Conservation (phyloP, 2,113 vertebrate species). For the Pelusios castaneus region DNA sequence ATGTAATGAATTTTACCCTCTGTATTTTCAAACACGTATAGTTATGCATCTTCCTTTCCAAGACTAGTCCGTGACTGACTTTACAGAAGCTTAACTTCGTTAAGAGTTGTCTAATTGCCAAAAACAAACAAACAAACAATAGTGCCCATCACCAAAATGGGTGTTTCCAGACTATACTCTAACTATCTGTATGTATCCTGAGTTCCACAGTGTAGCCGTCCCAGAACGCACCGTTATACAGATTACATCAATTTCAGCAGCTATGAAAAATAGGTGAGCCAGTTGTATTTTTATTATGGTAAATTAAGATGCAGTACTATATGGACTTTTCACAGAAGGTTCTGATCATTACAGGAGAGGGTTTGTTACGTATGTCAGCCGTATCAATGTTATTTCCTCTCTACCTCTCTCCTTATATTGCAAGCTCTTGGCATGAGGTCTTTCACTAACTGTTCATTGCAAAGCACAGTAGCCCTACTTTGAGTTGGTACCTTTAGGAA, state of each 20-base stretch:
- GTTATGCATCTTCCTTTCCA: not conserved
- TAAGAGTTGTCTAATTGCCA: not conserved
- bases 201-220: conserved; percentile 48
- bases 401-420: not conserved
- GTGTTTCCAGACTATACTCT: conserved; percentile 47
- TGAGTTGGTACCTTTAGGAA: not conserved
- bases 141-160: conserved; percentile 39
- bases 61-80: not conserved
- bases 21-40: not conserved
- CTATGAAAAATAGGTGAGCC: conserved; percentile 66
- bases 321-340: conserved; percentile 17
- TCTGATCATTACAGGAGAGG: conserved; percentile 44
- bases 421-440: not conserved
- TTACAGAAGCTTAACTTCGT: not conserved
- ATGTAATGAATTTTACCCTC: not conserved
- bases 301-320: conserved; percentile 39
- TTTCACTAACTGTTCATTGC: not conserved
- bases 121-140: not conserved
- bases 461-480: not conserved
- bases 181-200: conserved; percentile 45
- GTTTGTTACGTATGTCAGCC: conserved; percentile 35
- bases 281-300: conserved; percentile 41
- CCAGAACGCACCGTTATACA: conserved; percentile 45
- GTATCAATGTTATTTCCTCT: not conserved
- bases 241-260: conserved; percentile 61